Evolutionary conservation across 2,888 invertebrate species (phyloP), one percentile per base, ranked within the genome.

Genomic region (Podotricha telesiphe): DNA sequence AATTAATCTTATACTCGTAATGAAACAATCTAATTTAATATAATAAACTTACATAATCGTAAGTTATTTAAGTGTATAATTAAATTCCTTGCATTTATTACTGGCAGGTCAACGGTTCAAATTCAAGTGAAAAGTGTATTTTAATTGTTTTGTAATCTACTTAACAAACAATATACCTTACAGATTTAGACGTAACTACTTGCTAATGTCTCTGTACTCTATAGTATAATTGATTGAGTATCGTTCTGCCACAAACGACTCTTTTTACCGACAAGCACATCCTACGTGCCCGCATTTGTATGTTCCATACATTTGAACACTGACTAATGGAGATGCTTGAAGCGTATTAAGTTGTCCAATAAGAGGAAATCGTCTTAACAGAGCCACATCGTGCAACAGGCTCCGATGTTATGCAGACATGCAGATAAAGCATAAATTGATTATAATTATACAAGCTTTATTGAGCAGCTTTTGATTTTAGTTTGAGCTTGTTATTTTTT

Each of bases 351-450:
- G 40, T 42, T 58, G 58, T 58, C 42, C 15, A 19, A 58, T 13
- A 42, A 59, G 42, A 42, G 59, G 59, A 45, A 59, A 45, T 17
- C 22, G 45, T 59, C 45, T 42, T 19, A 45, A 59, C 22, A 22
- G 11, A 19, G 19, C 56, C 28, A 28, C 28, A 15, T 10, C 15
- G 15, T 10, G 50, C 20, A 11, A 6, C 56, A 19, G 10, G 40
- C 56, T 19, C 37, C 19, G 58, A 58, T 42, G 42, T 11, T 59
- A 17, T 15, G 11, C n/a, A 42, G 45, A 59, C n/a, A 8, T n/a
- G 28, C 28, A 28, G n/a, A 34, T 59, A 45, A 45, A 55, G 8
- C 6, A 22, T 59, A 59, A 59, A 59, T 59, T 59, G 59, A 45
- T 59, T 42, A 6, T n/a, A 59, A 59, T 59, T 59, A 59, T 45